These are phyloP conservation scores for Lacanobia wlatinum DNA, from an alignment of 2,888 invertebrate genomes.

Conservation along the genomic window DNA sequence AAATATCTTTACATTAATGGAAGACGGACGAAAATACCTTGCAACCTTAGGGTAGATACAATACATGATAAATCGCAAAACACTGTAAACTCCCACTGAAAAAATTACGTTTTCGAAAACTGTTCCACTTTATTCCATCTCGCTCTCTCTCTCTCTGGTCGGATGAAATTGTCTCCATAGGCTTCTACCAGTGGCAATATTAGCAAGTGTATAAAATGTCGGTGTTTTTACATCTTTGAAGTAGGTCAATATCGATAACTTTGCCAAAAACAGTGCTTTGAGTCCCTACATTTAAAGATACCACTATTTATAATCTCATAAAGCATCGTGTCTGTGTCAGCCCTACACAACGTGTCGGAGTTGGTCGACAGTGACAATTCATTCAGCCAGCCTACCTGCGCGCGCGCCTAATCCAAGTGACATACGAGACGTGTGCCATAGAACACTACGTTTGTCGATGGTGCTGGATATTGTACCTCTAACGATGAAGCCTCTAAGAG, in stretches of 20 bases:
- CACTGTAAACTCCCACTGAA: too few relatives aligned
- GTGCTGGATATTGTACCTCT: slow-evolving; percentile 23
- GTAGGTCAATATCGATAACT: not conserved
- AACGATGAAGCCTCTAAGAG: slow-evolving; percentile 8
- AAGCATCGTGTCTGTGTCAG: slow-evolving; percentile 70
- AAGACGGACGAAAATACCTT: too few relatives aligned
- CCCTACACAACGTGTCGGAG: slow-evolving; percentile 83
- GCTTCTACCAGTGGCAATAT: too few relatives aligned
- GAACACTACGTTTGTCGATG: slow-evolving; percentile 61
- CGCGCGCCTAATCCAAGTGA: slow-evolving; percentile 88
- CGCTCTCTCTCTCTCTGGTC: too few relatives aligned
- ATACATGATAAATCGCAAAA: too few relatives aligned
- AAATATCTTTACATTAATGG: too few relatives aligned
- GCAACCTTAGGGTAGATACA: too few relatives aligned
- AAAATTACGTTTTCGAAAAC: too few relatives aligned
- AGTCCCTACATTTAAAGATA: slow-evolving; percentile 14
- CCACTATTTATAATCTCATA: slow-evolving; percentile 34
- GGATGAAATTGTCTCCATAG: too few relatives aligned
- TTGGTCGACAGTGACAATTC: slow-evolving; percentile 88
- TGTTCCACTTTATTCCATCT: too few relatives aligned
- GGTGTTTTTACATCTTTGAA: too few relatives aligned
- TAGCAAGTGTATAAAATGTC: too few relatives aligned
- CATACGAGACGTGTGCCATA: slow-evolving; percentile 81
- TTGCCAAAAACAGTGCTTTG: not conserved
- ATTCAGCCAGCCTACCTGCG: slow-evolving; percentile 88